phyloP scores from a whole-genome alignment of 2,797 vertebrate species.

The Tinamus major region DNA sequence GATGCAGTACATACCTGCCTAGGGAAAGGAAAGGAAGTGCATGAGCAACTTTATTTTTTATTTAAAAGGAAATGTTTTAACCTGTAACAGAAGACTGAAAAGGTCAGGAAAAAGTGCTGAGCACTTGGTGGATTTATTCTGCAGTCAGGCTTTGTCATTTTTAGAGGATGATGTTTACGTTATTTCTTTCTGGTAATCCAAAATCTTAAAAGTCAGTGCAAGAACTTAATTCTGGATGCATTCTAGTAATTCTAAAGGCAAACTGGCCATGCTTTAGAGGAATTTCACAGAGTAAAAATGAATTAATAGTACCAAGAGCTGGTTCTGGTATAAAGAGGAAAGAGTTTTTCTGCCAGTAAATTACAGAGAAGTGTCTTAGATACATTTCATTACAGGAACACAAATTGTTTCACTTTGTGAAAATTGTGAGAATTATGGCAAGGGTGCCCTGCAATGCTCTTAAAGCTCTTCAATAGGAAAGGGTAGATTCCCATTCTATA shows the following conservation, averaged over 20 bases:
- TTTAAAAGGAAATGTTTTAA: background rate
- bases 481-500: accelerated
- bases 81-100: background rate
- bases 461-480: background rate
- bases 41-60: background rate
- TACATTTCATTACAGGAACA: background rate
- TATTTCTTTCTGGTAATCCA: background rate
- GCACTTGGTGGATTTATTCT: background rate
- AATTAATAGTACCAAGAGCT: background rate
- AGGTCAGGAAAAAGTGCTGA: background rate
- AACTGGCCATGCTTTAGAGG: background rate
- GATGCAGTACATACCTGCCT: too few relatives aligned
- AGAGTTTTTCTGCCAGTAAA: background rate
- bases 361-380: background rate
- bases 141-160: background rate
- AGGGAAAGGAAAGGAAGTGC: background rate
- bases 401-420: background rate
- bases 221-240: background rate
- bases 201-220: background rate
- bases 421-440: background rate
- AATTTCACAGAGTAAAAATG: background rate
- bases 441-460: background rate
- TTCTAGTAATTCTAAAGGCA: background rate
- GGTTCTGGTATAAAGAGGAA: background rate
- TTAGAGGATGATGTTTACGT: background rate